Percentiles rank a stretch among this genome's conserved stretches.
phyloP scores from a whole-genome alignment of 2,888 invertebrate genomes.

The Platycheirus albimanus region DNA sequence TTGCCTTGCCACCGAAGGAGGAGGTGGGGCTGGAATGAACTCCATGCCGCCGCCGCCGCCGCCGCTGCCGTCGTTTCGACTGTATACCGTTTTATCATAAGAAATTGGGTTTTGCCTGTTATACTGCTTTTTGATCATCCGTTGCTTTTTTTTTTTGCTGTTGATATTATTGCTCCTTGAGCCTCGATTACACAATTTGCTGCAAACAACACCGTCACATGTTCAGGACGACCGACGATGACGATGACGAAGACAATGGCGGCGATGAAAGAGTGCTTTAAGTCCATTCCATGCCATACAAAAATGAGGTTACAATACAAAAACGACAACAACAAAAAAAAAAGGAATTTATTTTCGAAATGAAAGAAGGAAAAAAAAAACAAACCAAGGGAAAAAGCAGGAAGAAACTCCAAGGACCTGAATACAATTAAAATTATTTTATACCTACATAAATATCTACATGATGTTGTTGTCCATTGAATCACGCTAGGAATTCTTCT shows the following conservation, averaged over 20 bases:
- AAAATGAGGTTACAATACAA: constrained; percentile 50
- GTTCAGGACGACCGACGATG: constrained; percentile 6
- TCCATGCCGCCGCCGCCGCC: constrained; percentile 12
- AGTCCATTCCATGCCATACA: too few relatives aligned
- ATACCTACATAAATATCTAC: neutral
- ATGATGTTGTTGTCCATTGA: constrained; percentile 9
- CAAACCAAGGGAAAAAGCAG: constrained; percentile 29
- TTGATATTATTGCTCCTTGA: constrained; percentile 34
- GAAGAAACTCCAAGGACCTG: constrained; percentile 59
- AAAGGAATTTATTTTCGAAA: neutral
- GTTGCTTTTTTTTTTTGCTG: constrained; percentile 25
- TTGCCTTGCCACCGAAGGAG: neutral
- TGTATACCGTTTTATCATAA: constrained; percentile 31
- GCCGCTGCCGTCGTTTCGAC: too few relatives aligned
- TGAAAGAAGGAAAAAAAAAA: neutral
- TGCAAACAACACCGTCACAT: constrained; percentile 38
- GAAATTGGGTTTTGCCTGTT: constrained; percentile 42
- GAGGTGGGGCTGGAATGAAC: neutral
- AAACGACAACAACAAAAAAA: neutral
- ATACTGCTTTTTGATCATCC: constrained; percentile 56
- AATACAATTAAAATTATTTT: constrained; percentile 48
- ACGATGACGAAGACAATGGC: constrained; percentile 3
- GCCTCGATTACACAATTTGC: constrained; percentile 51
- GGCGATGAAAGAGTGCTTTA: constrained; percentile 28
- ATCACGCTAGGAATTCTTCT: constrained; percentile 1